Percentiles rank a stretch among this genome's conserved stretches.
Conservation (phyloP, 2,797 vertebrate species). For the Crypturellus tataupa region DNA sequence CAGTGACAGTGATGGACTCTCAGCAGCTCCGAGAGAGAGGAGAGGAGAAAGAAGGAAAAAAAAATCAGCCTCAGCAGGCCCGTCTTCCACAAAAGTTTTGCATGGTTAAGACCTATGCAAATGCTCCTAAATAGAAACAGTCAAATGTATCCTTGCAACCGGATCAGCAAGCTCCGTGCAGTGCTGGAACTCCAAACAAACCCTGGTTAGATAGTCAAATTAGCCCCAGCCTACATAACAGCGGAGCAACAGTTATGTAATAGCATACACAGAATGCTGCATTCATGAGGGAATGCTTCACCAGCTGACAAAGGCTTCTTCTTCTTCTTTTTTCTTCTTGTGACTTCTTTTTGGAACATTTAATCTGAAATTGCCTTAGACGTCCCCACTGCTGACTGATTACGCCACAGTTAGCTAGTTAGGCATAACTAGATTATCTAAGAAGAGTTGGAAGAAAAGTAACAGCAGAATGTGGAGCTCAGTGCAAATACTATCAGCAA, state of each 20-base stretch:
- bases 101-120: neutral
- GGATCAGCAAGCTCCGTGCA: neutral
- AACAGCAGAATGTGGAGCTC: neutral
- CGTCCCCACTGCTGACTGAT: neutral
- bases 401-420: neutral
- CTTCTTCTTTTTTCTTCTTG: constrained; percentile 9
- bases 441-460: neutral
- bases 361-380: neutral
- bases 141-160: neutral
- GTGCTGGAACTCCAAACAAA: neutral
- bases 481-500: neutral
- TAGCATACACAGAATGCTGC: neutral
- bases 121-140: neutral
- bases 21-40: neutral
- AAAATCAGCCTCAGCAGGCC: neutral
- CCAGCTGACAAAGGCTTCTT: constrained; percentile 41
- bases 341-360: constrained; percentile 17
- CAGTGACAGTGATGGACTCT: fast-evolving
- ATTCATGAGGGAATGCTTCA: constrained; percentile 15
- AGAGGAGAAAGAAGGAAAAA: fast-evolving
- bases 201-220: neutral
- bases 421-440: neutral
- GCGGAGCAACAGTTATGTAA: constrained; percentile 46
- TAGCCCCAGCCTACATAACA: neutral
- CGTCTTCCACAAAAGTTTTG: neutral